A percentile compares a stretch with the other conserved stretches of the same genome.
Conservation (phyloP, 2,113 vertebrate species). For the Ancistrus triradiatus region DNA sequence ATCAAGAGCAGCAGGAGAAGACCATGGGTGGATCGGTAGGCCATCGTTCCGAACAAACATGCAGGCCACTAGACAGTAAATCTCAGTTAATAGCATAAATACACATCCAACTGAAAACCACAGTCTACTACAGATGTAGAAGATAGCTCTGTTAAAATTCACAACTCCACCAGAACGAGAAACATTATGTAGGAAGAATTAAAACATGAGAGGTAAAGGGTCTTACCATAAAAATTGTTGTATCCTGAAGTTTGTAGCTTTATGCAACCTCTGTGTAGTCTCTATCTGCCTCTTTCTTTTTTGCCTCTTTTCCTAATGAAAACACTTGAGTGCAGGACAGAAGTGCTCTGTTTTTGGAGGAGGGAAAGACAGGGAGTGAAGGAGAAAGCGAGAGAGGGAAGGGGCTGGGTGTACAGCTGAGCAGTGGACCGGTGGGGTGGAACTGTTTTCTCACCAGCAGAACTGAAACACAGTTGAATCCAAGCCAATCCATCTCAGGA, state of each 20-base stretch:
- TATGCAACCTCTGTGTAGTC: background rate
- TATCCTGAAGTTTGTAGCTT: background rate
- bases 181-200: background rate
- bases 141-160: no score
- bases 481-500: slow-evolving; percentile 18
- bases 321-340: slow-evolving; percentile 58
- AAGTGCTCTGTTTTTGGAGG: slow-evolving; percentile 54
- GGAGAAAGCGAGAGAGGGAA: slow-evolving; percentile 22
- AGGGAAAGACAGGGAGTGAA: slow-evolving; percentile 44
- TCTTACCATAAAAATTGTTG: slow-evolving; percentile 5
- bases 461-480: slow-evolving; percentile 26
- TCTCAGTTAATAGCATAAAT: background rate
- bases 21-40: slow-evolving; percentile 17
- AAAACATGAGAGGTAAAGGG: background rate
- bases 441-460: slow-evolving; percentile 26
- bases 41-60: slow-evolving; percentile 52
- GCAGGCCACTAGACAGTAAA: slow-evolving; percentile 19
- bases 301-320: slow-evolving; percentile 57
- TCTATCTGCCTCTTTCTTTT: slow-evolving; percentile 18
- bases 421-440: slow-evolving; percentile 21
- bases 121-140: background rate
- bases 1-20: slow-evolving; percentile 61
- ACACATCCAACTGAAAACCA: background rate
- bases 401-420: slow-evolving; percentile 16
- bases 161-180: background rate